Evolutionary conservation across 2,797 vertebrate species (phyloP), one percentile per base, ranked within the genome.

Genomic region (Lepus townsendii): DNA sequence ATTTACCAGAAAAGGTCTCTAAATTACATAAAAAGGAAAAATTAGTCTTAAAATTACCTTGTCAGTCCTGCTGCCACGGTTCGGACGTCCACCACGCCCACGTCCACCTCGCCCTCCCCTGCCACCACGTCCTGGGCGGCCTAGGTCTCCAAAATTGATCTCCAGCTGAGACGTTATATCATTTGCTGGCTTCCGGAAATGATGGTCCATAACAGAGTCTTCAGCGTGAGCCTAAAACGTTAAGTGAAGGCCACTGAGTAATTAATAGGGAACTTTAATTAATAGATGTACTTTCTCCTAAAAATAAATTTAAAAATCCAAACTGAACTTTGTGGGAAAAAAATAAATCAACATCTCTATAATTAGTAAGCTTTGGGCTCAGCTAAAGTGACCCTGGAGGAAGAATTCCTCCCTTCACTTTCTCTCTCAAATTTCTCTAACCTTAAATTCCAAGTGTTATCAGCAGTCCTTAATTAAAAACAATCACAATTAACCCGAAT

Each of bases 101-200:
- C 98, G 98, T 57, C 98, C 98, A 24, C 98, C 98, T 90, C 98
- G 95, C 71, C 98, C 98, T 84, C 99, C 99, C 94, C 99, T 98
- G 73, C 99, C 99, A 22, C 99, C 99, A 22, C 99, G 99, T 0
- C 99, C 99, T 1, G 99, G 99, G 96, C 99, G 99, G 78, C 99
- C 99, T 30, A 99, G 98, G 98, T 99, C 99, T 98, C 99, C 99
- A 17, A 99, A 99, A 98, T 99, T 99, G 97, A 99, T 99, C 99
- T 99, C 99, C 98, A 99, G 98, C 98, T 99, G 99, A 97, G 99
- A 99, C 20, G 99, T 99, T 98, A 99, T 99, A 98, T 99, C 99
- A 32, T 99, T 99, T 96, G 99, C 99, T 10, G 99, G 99, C 98
- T 99, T 99, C 97, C 99, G 99, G 99, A 99, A 99, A 98, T 99